Base-by-base conservation (phyloP, 2,797 vertebrate genomes). In the Anomalospiza imberbis region DNA sequence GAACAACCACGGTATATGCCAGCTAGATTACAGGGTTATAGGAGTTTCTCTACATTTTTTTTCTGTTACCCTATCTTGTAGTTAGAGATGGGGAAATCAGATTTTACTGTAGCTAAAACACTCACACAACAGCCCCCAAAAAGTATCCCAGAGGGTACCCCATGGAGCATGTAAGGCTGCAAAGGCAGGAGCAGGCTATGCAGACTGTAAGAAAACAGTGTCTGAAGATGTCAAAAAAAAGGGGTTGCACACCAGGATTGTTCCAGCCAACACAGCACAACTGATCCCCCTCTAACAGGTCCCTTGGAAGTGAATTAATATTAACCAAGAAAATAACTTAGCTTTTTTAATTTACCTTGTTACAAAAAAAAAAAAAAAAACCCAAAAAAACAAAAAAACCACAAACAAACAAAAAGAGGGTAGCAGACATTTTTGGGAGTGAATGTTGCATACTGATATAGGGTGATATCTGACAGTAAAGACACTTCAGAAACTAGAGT, bases 401-500 rank as follows among this genome's bases (percentile, higher is more conserved):
- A 40, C 9, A n/a, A n/a, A n/a, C n/a, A n/a, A n/a, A n/a, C 17
- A 17, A 10, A 28, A 45, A 82, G 2, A 58, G 25, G 28, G 10
- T 13, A 81, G 26, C 60, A 88, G 58, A 44, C 21, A 55, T 44
- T 89, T 81, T 72, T 48, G 57, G 81, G 38, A 93, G 55, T 44
- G 63, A 66, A 67, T 79, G 31, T 42, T 86, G 36, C 51, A 63
- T 22, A 71, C 36, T 70, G 45, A 78, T 81, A 76, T 4, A 77
- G 12, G 9, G 26, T 50, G 51, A 29, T 63, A 75, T 63, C 51
- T 87, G 60, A 78, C 28, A 76, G 45, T 82, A 71, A 74, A 94
- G 65, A 74, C 57, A 54, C 68, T 91, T 89, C 75, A 92, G 65
- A 93, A 95, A 83, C 80, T 1, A 77, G 70, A 85, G 44, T 45